Conservation (phyloP, 1,140 invertebrate genomes). For the Antheraea mylitta region DNA sequence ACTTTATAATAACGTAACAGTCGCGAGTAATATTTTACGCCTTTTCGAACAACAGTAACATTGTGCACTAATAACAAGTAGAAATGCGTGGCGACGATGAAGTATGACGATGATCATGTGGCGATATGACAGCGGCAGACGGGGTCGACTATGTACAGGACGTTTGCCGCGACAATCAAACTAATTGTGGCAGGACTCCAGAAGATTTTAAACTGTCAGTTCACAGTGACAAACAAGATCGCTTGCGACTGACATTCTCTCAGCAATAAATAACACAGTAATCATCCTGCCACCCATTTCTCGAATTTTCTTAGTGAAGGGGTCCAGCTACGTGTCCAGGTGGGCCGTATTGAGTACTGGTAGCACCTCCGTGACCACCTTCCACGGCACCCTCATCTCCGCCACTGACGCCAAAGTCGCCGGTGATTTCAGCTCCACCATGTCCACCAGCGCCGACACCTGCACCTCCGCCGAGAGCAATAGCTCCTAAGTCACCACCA, state of each 20-base stretch:
- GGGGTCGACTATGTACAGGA: slow-evolving; percentile 61
- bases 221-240: neutral
- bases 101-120: slow-evolving; percentile 33
- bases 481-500: slow-evolving; percentile 38
- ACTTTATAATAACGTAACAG: slow-evolving; percentile 72
- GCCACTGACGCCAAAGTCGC: slow-evolving; percentile 52
- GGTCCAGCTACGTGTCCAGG: slow-evolving; percentile 68
- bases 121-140: slow-evolving; percentile 28
- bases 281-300: slow-evolving; percentile 1
- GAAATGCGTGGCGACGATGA: slow-evolving; percentile 54
- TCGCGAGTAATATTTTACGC: slow-evolving; percentile 58
- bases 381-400: slow-evolving; percentile 45
- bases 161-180: slow-evolving; percentile 36
- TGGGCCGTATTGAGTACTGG: slow-evolving; percentile 65
- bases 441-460: slow-evolving; percentile 39
- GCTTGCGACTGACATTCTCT: slow-evolving; percentile 24
- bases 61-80: slow-evolving; percentile 75
- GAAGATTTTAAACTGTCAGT: slow-evolving; percentile 7
- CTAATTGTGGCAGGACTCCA: slow-evolving; percentile 20
- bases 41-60: slow-evolving; percentile 67
- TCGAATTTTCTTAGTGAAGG: slow-evolving; percentile 51
- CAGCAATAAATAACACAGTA: slow-evolving; percentile 41
- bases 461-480: slow-evolving; percentile 37
- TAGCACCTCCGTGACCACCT: slow-evolving; percentile 52
- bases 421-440: slow-evolving; percentile 48